Evolutionary conservation across 2,888 invertebrate species (phyloP).

Genomic region (Tenodera sinensis): DNA sequence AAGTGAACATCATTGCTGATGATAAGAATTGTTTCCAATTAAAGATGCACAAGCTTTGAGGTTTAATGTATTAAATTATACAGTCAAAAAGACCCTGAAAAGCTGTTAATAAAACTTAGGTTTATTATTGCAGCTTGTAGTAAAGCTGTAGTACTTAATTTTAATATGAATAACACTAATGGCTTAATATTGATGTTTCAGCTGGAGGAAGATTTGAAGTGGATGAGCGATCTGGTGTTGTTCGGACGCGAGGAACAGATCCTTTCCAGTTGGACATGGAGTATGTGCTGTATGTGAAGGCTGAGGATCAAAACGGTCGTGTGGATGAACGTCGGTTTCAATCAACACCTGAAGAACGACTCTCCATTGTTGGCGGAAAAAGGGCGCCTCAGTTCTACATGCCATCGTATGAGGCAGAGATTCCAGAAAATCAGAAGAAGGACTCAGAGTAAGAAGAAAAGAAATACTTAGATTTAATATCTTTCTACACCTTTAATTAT

Average conservation of each 20-base stretch:
- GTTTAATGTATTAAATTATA: too few relatives aligned
- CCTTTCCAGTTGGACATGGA: constrained; percentile 94
- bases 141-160: too few relatives aligned
- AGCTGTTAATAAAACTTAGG: too few relatives aligned
- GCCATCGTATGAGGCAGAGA: constrained; percentile 90
- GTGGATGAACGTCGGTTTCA: constrained; percentile 87
- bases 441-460: constrained; percentile 81
- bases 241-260: constrained; percentile 85
- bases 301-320: constrained; percentile 91
- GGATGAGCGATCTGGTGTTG: constrained; percentile 88
- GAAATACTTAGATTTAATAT: too few relatives aligned
- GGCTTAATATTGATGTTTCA: constrained; percentile 36
- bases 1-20: too few relatives aligned
- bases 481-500: too few relatives aligned
- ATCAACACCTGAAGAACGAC: constrained; percentile 84
- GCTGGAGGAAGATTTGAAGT: constrained; percentile 73
- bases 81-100: too few relatives aligned
- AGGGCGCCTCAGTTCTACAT: constrained; percentile 97
- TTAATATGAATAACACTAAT: background rate
- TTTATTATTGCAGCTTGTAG: too few relatives aligned
- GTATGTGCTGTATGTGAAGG: constrained; percentile 93
- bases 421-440: constrained; percentile 94
- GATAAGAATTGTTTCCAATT: too few relatives aligned
- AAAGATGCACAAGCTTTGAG: too few relatives aligned
- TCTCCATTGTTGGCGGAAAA: constrained; percentile 96